Evolutionary conservation across 2,888 invertebrate species (phyloP), one percentile per base, ranked within the genome.

Genomic region (Falcaria lacertinaria): DNA sequence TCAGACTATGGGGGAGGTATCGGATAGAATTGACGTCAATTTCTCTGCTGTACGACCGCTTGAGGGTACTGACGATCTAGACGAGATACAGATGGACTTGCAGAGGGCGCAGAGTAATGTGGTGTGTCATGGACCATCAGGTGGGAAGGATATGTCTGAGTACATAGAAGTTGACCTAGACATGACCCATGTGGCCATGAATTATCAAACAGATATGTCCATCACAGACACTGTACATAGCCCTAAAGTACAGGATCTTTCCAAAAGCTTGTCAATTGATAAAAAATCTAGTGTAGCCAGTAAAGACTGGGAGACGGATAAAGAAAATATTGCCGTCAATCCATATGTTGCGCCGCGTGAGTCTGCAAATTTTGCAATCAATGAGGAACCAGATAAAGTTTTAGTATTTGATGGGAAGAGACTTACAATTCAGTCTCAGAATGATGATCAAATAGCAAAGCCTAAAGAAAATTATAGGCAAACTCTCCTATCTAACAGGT

Each of bases 151-250:
- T 34, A 43, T 74, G 11, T 84, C 83, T 0, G 81, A 80, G 39
- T 85, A 81, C 42, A 79, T 86, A 16, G 86, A 85, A 54, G 54
- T 88, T 0, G 87, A 87, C 66, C 50, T 87, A 1, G 79, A 87
- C 33, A 66, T 61, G 46, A 88, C 86, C 0, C 70, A 74, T 32
- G 60, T 65, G 5, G 58, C 50, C 0, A 15, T 69, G 1, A 59
- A 46, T 1, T 68, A 59, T 15, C 75, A 71, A 4, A 76, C 69
- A 11, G 80, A 88, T 49, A 86, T 88, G 85, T 86, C 87, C 0
- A 80, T 87, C 28, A 87, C 87, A 0, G 82, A 85, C 19, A 80
- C 77, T 0, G 63, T 88, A 13, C 65, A 57, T 0, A 74, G 69
- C 46, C 78, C 80, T 0, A 75, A 80, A 54, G 78, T 83, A 0